Evolutionary conservation across 2,113 vertebrate species (phyloP), one percentile per base, ranked within the genome.

Genomic region (Rhinolophus sinicus): DNA sequence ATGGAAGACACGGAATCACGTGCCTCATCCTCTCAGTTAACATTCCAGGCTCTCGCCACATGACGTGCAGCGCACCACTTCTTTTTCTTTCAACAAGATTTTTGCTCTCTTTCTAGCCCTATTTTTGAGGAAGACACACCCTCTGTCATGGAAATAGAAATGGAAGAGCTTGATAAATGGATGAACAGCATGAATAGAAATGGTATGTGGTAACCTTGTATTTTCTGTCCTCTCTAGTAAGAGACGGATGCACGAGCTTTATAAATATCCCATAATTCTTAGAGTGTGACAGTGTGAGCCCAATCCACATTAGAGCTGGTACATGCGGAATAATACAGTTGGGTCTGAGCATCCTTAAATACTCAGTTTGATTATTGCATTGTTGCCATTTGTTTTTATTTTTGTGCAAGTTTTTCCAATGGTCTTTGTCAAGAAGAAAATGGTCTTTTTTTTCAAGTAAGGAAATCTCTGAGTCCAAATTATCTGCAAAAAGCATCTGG

Each of bases 61-160:
- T 4, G 65, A 54, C 78, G 76, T 18, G 40, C 12, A 13, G 11
- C 47, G 2, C 19, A 9, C 9, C 6, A 19, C 1, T 26, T 21
- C n/a, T 58, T n/a, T 9, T 72, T 69, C 50, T 47, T 93, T 38
- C 95, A 98, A 97, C 67, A 44, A 5, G 4, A 60, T 12, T 94
- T 93, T 67, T 94, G 52, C 26, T 38, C 24, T 60, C 88, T 90
- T 81, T 96, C 67, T 95, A 99, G 99, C 98, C 99, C 99, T 87
- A 99, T 99, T 99, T 99, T 99, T 98, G 99, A 99, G 97, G 99
- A 99, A 88, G 99, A 99, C 62, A 99, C 99, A 0, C 99, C 99
- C 22, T 99, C 99, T 72, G 99, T 99, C 30, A 99, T 99, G 98
- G 99, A 99, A 98, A 98, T 99, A 86, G 99, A 99, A 98, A 99